Evolutionary conservation across 53 echinoderm and acorn worm genomes (phyloP), one percentile per base, ranked within the genome.

Genomic region (Stichopus horrens): DNA sequence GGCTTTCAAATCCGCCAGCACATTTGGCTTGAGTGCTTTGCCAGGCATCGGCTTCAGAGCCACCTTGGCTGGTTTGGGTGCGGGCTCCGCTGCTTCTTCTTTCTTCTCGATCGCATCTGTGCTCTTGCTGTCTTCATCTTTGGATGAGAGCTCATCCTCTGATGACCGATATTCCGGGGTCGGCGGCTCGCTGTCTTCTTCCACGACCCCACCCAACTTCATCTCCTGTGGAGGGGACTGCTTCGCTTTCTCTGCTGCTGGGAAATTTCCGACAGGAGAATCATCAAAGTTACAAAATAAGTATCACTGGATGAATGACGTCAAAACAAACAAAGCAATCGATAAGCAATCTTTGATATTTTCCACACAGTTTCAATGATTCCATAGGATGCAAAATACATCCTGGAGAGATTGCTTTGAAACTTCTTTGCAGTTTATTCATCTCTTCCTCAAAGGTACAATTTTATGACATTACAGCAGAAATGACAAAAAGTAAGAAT

Each of bases 1-100:
- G 55, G 83, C 65, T 60, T 83, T 83, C 83, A 83, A 60, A 58
- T 83, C 83, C 21, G 83, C 83, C 83, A 83, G 8, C 23, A 83
- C 23, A 37, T 83, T 83, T 37, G 83, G 83, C 22, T 59, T 56
- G 83, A 83, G 19, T 54, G 57, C 83, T 6, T 21, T 21, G 16
- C 83, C 83, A 4, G 8, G 23, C 37, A 13, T 60, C 4, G 83
- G 83, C 22, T 83, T 83, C 23, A 83, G 56, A 23, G 83, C 83
- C 7, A 76, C 77, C 65, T 63, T 83, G 22, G 60, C 58, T 13
- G 83, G 23, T 52, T 77, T 77, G 23, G 22, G 16, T 13, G 22
- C 78, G 6, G 22, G 23, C 11, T 10, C 83, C 10, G 20, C 53
- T 55, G 55, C 57, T 13, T 58, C 59, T 5, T 83, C 83, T 53